Base-by-base conservation (phyloP, 1,140 invertebrate genomes). In the Eriosoma lanigerum region DNA sequence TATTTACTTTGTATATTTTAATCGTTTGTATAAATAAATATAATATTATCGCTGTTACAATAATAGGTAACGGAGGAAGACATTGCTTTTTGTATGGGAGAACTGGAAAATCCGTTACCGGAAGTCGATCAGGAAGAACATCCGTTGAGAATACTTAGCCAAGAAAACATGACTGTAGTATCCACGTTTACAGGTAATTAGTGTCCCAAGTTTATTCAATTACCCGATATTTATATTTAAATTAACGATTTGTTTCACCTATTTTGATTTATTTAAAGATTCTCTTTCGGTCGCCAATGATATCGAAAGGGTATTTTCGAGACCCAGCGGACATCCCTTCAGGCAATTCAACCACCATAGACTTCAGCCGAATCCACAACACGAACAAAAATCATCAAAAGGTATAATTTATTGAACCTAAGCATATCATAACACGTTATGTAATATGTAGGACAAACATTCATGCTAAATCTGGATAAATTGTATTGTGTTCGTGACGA, bases 131-230 rank as follows among this genome's bases (percentile, higher is more conserved):
- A 88, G 86, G 91, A 88, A 44, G 92, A 94, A 84, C 94, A 96
- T 89, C 94, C 94, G 1, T 85, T 96, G 26, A 89, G 93, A 83
- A 93, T 95, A 83, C 88, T 96, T 15, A 96, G 94, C 84, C 93
- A 96, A 86, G 94, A 95, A 87, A 96, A 95, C 86, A 87, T 96
- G 81, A 95, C 94, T 13, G 91, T 95, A 32, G 93, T 95, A 12
- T 96, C 94, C 24, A 94, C 93, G 17, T 94, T 95, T 83, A 93
- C 92, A 82, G 89, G 89, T 90, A n/a, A n/a, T n/a, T n/a, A n/a
- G n/a, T n/a, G n/a, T n/a, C n/a, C n/a, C n/a, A n/a, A n/a, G n/a
- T n/a, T n/a, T n/a, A n/a, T n/a, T n/a, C n/a, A n/a, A n/a, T n/a
- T n/a, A n/a, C n/a, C n/a, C n/a, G n/a, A n/a, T n/a, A n/a, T n/a